These are phyloP conservation scores for Drosophila nr. medialis DNA, from an alignment of 2,888 invertebrate species.

Conservation along the genomic window DNA sequence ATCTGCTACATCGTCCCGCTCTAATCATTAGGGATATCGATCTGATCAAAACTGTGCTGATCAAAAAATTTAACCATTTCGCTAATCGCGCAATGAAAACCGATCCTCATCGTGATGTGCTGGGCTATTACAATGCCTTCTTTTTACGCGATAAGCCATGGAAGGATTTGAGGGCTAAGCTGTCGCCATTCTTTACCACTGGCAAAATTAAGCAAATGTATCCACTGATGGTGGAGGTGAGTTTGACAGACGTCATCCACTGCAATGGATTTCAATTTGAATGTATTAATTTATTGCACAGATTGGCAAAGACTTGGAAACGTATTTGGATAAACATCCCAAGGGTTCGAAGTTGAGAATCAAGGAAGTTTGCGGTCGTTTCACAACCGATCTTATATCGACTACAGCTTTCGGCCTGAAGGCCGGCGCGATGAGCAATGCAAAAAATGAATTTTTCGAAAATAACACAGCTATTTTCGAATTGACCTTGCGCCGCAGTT, in stretches of 20 bases:
- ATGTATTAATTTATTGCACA: slow-evolving; percentile 4
- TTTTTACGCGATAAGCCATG: slow-evolving; percentile 84
- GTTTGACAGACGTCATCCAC: neutral
- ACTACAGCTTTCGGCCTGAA: slow-evolving; percentile 84
- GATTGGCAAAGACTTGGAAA: slow-evolving; percentile 68
- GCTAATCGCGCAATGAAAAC: slow-evolving; percentile 73
- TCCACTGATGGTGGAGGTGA: slow-evolving; percentile 74
- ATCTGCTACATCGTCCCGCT: slow-evolving; percentile 83
- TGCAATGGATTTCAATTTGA: neutral
- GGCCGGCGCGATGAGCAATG: slow-evolving; percentile 82
- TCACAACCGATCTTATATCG: slow-evolving; percentile 84
- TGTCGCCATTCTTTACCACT: slow-evolving; percentile 85
- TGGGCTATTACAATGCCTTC: slow-evolving; percentile 84
- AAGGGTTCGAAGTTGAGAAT: slow-evolving; percentile 13
- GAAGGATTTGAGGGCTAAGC: slow-evolving; percentile 83
- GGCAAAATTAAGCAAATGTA: slow-evolving; percentile 83
- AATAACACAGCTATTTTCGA: slow-evolving; percentile 59
- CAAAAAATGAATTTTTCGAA: slow-evolving; percentile 81
- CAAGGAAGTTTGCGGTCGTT: slow-evolving; percentile 61
- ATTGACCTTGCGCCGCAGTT: slow-evolving; percentile 34
- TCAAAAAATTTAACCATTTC: slow-evolving; percentile 85
- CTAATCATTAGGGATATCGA: slow-evolving; percentile 84
- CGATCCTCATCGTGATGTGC: slow-evolving; percentile 78
- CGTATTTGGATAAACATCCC: slow-evolving; percentile 9
- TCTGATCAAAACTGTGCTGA: slow-evolving; percentile 84